Base-by-base conservation (phyloP, 2,113 vertebrate genomes). In the Poecilia latipinna region DNA sequence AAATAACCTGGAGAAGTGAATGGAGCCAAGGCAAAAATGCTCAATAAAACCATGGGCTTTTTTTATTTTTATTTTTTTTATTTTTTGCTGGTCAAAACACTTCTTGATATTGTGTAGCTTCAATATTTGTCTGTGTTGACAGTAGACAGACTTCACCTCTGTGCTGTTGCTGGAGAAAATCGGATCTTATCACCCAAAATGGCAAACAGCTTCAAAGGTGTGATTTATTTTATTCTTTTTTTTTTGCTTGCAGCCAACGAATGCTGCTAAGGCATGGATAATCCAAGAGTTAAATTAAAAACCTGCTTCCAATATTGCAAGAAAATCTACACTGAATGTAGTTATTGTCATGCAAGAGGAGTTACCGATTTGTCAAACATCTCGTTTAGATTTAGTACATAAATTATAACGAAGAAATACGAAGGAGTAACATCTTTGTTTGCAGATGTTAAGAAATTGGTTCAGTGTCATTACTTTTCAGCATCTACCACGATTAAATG, bases 121-220 rank as follows among this genome's bases (percentile, higher is more conserved):
- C n/a, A 44, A 39, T 28, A 39, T 42, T 29, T 42, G 13, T 67
- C n/a, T 42, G 39, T 28, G n/a, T n/a, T 44, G 65, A 66, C 65
- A 32, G 64, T 6, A 13, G 33, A 26, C 64, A 67, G n/a, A 19
- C 37, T 44, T 39, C n/a, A 28, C 8, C 65, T 19, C 5, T 8
- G 61, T 35, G 24, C 28, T 13, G 5, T 26, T 66, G 65, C 39
- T 66, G 11, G 11, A 66, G 24, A 66, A 39, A 66, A 66, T 37
- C 12, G 12, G 65, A 67, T 44, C 37, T 28, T 19, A 44, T 67
- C 37, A 44, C 65, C n/a, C 37, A 65, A 65, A 57, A 39, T 26
- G 64, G n/a, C 63, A 65, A 65, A 35, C 33, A 67, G 65, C 26
- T 26, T 42, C 65, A 28, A 44, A 44, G 12, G 65, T 67, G 65